Conservation (phyloP, 2,797 vertebrate species). For the Melanotaenia boesemani region DNA sequence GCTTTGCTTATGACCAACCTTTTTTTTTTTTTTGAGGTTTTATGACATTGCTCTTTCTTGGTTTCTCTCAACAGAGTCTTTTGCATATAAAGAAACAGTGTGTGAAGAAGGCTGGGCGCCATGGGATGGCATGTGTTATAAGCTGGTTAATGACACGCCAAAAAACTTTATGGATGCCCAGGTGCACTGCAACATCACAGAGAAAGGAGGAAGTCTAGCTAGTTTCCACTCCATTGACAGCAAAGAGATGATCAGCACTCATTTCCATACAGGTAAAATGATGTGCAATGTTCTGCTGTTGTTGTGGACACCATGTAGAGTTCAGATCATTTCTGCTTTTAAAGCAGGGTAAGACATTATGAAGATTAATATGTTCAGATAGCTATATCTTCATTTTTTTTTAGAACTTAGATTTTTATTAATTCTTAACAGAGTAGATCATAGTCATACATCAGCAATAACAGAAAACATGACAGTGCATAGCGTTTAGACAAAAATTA, state of each 20-base stretch:
- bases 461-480: no score
- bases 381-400: no score
- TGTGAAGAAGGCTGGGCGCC: conserved; percentile 88
- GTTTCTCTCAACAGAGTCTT: conserved; percentile 76
- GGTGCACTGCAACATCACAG: conserved; percentile 70
- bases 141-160: conserved; percentile 70
- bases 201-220: conserved; percentile 81
- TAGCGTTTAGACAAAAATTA: background rate
- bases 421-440: no score
- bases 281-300: background rate
- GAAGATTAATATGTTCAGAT: no score
- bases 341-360: background rate
- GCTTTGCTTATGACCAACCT: background rate
- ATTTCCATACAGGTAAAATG: conserved; percentile 84
- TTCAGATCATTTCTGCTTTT: background rate
- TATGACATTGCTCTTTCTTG: background rate
- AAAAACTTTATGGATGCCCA: conserved; percentile 75
- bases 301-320: background rate
- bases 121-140: conserved; percentile 90
- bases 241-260: conserved; percentile 87
- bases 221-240: conserved; percentile 91
- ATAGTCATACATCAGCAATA: no score
- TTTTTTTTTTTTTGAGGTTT: background rate
- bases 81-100: conserved; percentile 81
- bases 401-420: no score